Evolutionary conservation across 2,797 vertebrate genomes (phyloP), one percentile per base, ranked within the genome.

Genomic region (Xenentodon cancila): DNA sequence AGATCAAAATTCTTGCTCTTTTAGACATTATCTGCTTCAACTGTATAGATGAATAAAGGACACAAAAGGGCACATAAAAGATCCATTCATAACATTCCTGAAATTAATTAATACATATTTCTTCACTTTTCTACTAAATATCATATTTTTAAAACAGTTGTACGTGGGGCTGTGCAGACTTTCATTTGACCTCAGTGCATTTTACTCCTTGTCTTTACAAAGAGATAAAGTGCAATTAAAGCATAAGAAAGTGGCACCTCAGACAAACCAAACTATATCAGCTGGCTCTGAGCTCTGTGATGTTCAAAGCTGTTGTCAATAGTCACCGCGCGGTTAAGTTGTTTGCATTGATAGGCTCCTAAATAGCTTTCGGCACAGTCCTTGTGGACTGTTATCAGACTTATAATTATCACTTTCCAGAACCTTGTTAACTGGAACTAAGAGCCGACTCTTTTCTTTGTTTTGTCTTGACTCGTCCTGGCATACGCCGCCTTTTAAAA

Each of bases 271-370:
- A 91, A 92, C 92, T 95, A 93, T 93, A 95, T 97, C 95, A 94
- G 89, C 92, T 92, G 84, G 88, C 94, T 93, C 92, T 92, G 93
- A 96, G 95, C 92, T 92, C 91, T 79, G 90, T 93, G 91, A 93
- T 95, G 93, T 96, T 96, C 95, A 96, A 95, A 95, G 93, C 92
- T 87, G 90, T 85, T 94, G 94, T 95, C 95, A 94, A 95, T 95
- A 95, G 91, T 93, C 91, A 93, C 94, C 96, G 93, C 90, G 91
- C 95, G 96, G 96, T 96, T 95, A 96, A 94, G 93, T 92, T 91
- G 94, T 94, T 94, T 77, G 92, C 94, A 94, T 92, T 87, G 94
- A 95, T 93, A 93, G 93, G 86, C 94, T 93, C 93, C 96, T 95
- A 96, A 94, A 90, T 81, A 77, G 73, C 81, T 82, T 87, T 86